Conservation (phyloP, 2,113 vertebrate species). For the Salvelinus fontinalis region DNA sequence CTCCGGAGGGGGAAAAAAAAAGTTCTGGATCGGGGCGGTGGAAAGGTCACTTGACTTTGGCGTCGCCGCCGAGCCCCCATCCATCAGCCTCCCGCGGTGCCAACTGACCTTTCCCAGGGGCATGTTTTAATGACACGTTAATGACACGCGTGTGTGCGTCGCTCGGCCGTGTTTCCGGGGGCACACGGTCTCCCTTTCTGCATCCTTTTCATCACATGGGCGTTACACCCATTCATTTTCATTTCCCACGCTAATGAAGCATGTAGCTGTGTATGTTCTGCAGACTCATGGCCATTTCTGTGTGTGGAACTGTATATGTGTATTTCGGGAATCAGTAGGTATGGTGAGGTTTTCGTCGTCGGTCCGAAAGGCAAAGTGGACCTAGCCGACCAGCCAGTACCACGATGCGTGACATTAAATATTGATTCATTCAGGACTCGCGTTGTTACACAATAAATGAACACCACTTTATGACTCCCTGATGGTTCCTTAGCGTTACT, state of each 20-base stretch:
- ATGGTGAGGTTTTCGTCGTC: constrained; percentile 11
- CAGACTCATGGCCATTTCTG: not conserved
- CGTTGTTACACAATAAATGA: constrained; percentile 33
- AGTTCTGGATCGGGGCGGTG: constrained; percentile 48
- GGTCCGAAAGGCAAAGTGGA: too few species aligned
- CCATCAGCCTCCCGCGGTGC: constrained; percentile 52
- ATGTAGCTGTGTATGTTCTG: too few species aligned
- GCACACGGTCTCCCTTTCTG: constrained; percentile 24
- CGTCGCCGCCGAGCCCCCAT: constrained; percentile 34
- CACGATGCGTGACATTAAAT: constrained; percentile 10
- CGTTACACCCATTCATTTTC: constrained; percentile 48
- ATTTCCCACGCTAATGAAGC: constrained; percentile 23
- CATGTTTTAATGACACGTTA: constrained; percentile 22
- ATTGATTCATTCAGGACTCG: constrained; percentile 31
- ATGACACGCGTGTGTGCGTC: constrained; percentile 23
- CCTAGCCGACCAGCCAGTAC: not conserved
- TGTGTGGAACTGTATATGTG: not conserved
- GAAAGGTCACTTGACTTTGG: constrained; percentile 60
- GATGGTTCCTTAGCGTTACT: constrained; percentile 20
- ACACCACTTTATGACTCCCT: constrained; percentile 26
- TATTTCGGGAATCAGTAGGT: not conserved
- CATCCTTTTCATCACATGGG: constrained; percentile 46
- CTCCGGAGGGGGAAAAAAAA: constrained; percentile 28
- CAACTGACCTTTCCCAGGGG: constrained; percentile 61
- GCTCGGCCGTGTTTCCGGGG: not conserved